Conservation (phyloP, 2,888 invertebrate species). For the Melieria picta region DNA sequence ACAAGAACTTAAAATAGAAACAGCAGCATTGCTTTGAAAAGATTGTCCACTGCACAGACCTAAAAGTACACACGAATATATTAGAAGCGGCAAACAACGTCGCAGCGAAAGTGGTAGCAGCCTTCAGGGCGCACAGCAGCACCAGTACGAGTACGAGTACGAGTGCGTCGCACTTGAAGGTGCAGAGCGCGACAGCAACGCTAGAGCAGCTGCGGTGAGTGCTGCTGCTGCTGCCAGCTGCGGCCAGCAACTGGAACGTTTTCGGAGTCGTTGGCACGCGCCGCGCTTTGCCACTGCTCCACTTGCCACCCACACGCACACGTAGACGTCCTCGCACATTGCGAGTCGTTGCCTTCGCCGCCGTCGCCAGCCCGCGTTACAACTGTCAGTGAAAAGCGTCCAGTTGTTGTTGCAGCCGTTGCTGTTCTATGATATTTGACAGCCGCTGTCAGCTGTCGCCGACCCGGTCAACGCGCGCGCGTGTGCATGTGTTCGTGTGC, state of each 20-base stretch:
- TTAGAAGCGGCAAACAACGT: constrained; percentile 20
- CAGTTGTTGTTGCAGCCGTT: too few species aligned
- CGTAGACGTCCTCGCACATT: not conserved
- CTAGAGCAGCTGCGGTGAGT: constrained; percentile 6
- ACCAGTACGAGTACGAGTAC: not conserved
- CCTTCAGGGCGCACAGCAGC: not conserved
- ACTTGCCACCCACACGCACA: not conserved
- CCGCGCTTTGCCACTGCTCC: not conserved
- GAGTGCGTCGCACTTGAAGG: not conserved
- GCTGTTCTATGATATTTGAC: too few species aligned
- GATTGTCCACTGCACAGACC: not conserved
- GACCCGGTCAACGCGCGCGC: too few species aligned
- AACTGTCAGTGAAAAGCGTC: too few species aligned
- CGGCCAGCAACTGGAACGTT: constrained; percentile 2
- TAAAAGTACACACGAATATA: not conserved
- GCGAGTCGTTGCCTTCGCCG: too few species aligned
- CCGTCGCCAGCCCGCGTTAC: too few species aligned
- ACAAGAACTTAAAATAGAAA: not conserved
- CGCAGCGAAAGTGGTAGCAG: constrained; percentile 10
- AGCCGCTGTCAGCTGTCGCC: too few species aligned
- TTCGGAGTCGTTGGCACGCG: not conserved
- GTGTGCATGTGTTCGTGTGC: too few species aligned
- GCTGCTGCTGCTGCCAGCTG: constrained; percentile 18
- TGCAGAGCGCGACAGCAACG: constrained; percentile 13
- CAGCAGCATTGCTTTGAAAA: not conserved